Evolutionary conservation across 2,888 invertebrate genomes (phyloP).

Genomic region (Sisyra nigra): DNA sequence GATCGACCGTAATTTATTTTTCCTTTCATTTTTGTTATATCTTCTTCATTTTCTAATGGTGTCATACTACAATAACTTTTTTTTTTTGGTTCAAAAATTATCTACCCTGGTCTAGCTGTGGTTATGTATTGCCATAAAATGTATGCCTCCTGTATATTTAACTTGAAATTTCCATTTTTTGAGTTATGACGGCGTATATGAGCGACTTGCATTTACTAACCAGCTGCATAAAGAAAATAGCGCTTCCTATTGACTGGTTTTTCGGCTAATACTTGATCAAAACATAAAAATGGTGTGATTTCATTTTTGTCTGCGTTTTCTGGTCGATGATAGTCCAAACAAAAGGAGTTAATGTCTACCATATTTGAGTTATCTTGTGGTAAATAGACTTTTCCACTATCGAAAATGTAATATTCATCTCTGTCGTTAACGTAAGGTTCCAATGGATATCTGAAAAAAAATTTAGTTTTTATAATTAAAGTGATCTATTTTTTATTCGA

Average conservation of each 20-base stretch:
- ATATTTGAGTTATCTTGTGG: not conserved
- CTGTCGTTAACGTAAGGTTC: not conserved
- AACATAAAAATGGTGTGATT: slow-evolving; percentile 2
- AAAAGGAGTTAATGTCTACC: not conserved
- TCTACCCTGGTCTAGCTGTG: no score
- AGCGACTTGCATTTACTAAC: not conserved
- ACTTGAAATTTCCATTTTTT: no score
- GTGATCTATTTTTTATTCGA: no score
- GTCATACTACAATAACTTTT: no score
- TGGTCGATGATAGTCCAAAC: slow-evolving; percentile 1
- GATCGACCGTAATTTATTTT: no score
- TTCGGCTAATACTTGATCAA: not conserved
- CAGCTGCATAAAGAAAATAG: not conserved
- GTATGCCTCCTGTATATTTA: no score
- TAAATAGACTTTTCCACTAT: not conserved
- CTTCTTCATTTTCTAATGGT: no score
- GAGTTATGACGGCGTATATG: no score
- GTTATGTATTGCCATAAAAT: no score
- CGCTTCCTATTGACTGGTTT: not conserved
- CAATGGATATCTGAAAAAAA: slow-evolving; percentile 2
- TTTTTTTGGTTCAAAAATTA: no score
- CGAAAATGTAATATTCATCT: slow-evolving; percentile 4
- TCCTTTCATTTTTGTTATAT: no score
- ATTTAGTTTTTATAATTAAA: no score
- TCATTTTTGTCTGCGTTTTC: not conserved